Evolutionary conservation across 92 coral and sea anemone genomes (phyloP).

Genomic region (Chrysogorgia sp.): DNA sequence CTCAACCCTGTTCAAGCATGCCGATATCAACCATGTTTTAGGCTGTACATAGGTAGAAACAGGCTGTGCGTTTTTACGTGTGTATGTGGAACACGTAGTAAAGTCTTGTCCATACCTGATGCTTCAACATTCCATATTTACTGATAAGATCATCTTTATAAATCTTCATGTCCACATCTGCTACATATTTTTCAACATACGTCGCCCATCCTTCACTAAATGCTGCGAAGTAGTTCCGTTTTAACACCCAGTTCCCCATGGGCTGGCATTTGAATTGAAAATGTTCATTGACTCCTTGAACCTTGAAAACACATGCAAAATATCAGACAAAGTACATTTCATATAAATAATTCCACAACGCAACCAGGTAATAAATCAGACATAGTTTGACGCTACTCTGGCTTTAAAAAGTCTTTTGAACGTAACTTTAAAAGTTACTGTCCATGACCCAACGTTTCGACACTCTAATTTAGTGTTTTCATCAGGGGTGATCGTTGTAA

Average conservation of each 20-base stretch:
- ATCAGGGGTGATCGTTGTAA: no score
- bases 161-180: slow-evolving; percentile 68
- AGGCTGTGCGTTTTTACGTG: no score
- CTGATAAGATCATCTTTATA: slow-evolving; percentile 64
- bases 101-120: slow-evolving; percentile 74
- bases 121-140: slow-evolving; percentile 88
- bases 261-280: slow-evolving; percentile 55
- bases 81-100: not conserved
- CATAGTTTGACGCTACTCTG: no score
- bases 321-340: no score
- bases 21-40: no score
- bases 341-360: no score
- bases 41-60: not conserved
- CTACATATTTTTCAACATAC: slow-evolving; percentile 75
- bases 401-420: no score
- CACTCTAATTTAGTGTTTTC: no score
- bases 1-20: no score
- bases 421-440: no score
- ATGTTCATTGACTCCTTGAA: slow-evolving; percentile 73
- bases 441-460: no score
- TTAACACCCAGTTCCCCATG: slow-evolving; percentile 59
- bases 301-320: slow-evolving; percentile 58
- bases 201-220: slow-evolving; percentile 99
- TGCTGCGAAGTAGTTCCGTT: slow-evolving; percentile 58
- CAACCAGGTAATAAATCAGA: no score